Conservation (phyloP, 2,888 invertebrate species). For the Pristionchus arcanus region DNA sequence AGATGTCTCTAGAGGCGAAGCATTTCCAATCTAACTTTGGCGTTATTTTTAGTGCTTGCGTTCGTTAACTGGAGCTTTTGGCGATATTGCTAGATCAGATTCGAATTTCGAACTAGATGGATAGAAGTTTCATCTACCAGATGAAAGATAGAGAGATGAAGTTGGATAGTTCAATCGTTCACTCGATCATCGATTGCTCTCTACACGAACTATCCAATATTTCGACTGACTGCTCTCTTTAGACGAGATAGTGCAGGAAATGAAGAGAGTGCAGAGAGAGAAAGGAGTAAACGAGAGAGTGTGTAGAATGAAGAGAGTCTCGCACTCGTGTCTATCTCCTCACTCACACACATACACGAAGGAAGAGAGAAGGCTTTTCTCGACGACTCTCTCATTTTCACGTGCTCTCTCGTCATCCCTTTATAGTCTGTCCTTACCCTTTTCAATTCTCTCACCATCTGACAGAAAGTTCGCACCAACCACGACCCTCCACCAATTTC, state of each 20-base stretch:
- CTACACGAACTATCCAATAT: constrained; percentile 21
- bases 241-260: not conserved
- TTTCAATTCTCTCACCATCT: not conserved
- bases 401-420: not conserved
- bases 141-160: not conserved
- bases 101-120: not conserved
- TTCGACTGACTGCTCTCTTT: constrained; percentile 14
- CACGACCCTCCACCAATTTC: not conserved
- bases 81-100: not conserved
- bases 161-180: not conserved
- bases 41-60: not conserved
- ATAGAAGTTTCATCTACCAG: not conserved
- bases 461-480: constrained; percentile 4
- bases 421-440: not conserved
- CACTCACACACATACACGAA: constrained; percentile 5
- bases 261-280: not conserved
- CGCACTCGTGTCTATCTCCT: constrained; percentile 12
- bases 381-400: not conserved
- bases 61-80: not conserved
- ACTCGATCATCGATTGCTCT: constrained; percentile 26
- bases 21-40: not conserved
- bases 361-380: not conserved
- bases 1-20: not conserved
- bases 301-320: not conserved
- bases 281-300: constrained; percentile 32